Evolutionary conservation across 2,797 vertebrate genomes (phyloP), one percentile per base, ranked within the genome.

Genomic region (Artibeus lituratus): DNA sequence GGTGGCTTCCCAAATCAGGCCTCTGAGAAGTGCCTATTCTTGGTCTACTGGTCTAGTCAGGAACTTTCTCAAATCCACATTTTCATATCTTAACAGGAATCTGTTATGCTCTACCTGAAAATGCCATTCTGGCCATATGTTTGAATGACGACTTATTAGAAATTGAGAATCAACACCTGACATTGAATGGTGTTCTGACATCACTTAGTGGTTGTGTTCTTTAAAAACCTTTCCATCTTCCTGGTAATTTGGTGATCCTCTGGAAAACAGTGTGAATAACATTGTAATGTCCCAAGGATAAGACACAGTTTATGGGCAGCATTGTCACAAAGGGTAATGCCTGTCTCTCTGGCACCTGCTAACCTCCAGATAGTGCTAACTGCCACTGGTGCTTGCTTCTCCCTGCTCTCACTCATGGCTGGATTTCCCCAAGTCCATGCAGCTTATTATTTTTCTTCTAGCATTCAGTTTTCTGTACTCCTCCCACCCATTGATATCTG

Each of bases 401-500:
- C 44, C 21, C 55, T 49, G 49, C 53, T 84, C 70, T 76, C 35
- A 72, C 21, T 35, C 42, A 44, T 12, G 47, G 65, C 44, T 95
- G 49, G 18, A 44, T 84, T 94, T 95, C 39, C 67, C 15, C 8
- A 26, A 65, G 59, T 93, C 69, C 55, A 55, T 69, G 82, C 16
- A 2, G 83, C 0, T 62, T 57, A 70, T 7, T 77, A 47, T 49
- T 80, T 92, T 65, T 35, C 62, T 94, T 91, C 87, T 21, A 70
- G 69, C 21, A 51, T 93, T 92, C 49, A 78, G 89, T 70, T 93
- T 94, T 94, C 67, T 74, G 84, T 70, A 87, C 29, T 42, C 91
- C 55, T 94, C 87, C 80, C 67, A 78, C 70, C 55, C 91, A 93
- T 22, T 57, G 86, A 78, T 94, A 96, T 86, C 93, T 86, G 72